Evolutionary conservation across 2,113 vertebrate genomes (phyloP).

Genomic region (Athene noctua): DNA sequence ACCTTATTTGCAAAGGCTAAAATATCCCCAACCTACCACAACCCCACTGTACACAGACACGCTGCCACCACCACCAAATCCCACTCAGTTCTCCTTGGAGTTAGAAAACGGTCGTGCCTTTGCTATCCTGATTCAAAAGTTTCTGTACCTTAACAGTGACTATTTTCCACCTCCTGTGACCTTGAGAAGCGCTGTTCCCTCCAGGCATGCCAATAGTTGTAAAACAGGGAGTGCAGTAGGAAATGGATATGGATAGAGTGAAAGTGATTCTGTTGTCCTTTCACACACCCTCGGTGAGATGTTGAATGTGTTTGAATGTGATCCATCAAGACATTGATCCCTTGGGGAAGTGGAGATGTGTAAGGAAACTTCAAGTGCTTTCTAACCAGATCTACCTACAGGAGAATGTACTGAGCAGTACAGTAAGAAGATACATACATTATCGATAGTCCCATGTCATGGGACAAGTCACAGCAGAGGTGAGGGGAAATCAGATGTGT

Average conservation of each 20-base stretch:
- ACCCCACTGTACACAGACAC: not conserved
- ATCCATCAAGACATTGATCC: slow-evolving; percentile 82
- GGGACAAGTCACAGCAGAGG: slow-evolving; percentile 54
- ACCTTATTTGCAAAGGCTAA: not conserved
- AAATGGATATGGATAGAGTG: slow-evolving; percentile 76
- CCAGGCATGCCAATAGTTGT: slow-evolving; percentile 76
- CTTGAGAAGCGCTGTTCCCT: slow-evolving; percentile 71
- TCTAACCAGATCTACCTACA: slow-evolving; percentile 35
- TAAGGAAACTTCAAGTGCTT: slow-evolving; percentile 65
- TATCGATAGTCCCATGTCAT: slow-evolving; percentile 49
- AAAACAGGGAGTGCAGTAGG: slow-evolving; percentile 67
- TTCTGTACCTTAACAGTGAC: slow-evolving; percentile 41
- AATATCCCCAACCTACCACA: not conserved
- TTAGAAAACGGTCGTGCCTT: not conserved
- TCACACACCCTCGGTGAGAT: slow-evolving; percentile 72
- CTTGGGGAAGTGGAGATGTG: slow-evolving; percentile 63
- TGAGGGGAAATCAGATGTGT: slow-evolving; percentile 66
- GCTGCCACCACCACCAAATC: not conserved
- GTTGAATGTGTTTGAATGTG: slow-evolving; percentile 74
- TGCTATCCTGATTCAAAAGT: not conserved
- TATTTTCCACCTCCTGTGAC: slow-evolving; percentile 69
- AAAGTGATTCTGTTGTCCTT: slow-evolving; percentile 78
- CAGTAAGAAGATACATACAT: slow-evolving; percentile 63
- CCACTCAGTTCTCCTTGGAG: not conserved
- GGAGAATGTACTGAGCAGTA: slow-evolving; percentile 42